These are phyloP conservation scores for Homarus americanus DNA, from an alignment of 1,140 invertebrate genomes.

Conservation along the genomic window DNA sequence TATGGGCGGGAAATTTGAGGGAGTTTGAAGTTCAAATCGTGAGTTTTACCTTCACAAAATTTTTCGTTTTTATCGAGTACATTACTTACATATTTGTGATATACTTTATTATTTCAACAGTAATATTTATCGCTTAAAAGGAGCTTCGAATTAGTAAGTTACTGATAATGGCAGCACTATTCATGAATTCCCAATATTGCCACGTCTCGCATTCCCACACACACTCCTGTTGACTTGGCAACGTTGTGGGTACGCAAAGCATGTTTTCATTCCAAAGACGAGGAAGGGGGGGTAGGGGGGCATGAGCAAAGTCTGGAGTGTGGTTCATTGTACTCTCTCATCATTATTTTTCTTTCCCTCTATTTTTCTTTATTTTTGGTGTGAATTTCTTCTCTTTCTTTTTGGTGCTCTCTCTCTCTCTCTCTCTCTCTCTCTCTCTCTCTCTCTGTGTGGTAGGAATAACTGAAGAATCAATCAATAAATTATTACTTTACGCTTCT, in stretches of 20 bases:
- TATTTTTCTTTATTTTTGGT: neutral
- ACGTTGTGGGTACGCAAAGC: neutral
- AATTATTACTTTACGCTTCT: too few relatives aligned
- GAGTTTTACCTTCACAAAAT: neutral
- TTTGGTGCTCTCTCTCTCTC: neutral
- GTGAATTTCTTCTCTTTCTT: too few relatives aligned
- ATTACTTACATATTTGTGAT: too few relatives aligned
- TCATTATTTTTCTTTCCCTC: neutral
- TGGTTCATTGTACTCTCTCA: neutral
- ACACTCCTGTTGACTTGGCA: neutral
- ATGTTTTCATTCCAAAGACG: neutral
- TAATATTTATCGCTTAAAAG: too few relatives aligned
- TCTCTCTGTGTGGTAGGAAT: neutral
- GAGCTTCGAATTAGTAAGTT: neutral
- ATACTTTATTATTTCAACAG: too few relatives aligned
- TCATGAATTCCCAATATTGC: neutral
- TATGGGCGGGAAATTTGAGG: neutral
- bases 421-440: neutral
- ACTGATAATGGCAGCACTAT: too few relatives aligned
- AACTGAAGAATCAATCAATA: neutral
- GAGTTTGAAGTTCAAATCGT: conserved; percentile 5
- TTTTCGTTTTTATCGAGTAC: too few relatives aligned
- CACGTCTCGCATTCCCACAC: neutral
- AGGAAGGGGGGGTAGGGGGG: neutral
- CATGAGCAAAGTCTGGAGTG: neutral